A percentile compares a stretch with the other conserved stretches of the same genome.
Conservation (phyloP, 2,888 invertebrate species). For the Entomobrya proxima region DNA sequence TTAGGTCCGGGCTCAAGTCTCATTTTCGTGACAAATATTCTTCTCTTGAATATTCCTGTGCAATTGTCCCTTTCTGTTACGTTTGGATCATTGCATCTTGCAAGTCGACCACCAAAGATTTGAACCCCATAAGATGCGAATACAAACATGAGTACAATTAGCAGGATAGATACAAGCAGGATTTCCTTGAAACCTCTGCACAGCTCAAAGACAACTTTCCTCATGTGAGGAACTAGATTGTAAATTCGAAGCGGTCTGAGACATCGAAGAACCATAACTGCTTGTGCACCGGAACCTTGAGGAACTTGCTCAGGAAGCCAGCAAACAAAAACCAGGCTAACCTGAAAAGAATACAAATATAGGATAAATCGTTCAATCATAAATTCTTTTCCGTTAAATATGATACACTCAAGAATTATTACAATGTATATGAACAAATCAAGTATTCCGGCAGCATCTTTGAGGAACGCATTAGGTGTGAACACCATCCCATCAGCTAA, state of each 20-base stretch:
- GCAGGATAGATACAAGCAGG: conserved; percentile 94
- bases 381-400: too few species aligned
- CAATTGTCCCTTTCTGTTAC: conserved; percentile 90
- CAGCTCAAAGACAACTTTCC: conserved; percentile 98
- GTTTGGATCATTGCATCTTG: conserved; percentile 96
- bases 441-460: conserved; percentile 96
- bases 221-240: conserved; percentile 98
- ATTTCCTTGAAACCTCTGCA: conserved; percentile 99
- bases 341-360: conserved; percentile 81
- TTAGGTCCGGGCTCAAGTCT: conserved; percentile 89
- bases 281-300: conserved; percentile 94
- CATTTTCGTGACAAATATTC: conserved; percentile 99
- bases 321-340: conserved; percentile 94
- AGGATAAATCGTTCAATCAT: too few species aligned
- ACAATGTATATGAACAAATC: conserved; percentile 99
- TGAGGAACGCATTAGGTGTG: conserved; percentile 98
- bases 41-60: conserved; percentile 95
- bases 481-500: conserved; percentile 98
- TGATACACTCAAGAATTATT: conserved; percentile 55
- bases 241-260: conserved; percentile 97
- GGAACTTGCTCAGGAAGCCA: conserved; percentile 97
- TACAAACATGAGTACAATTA: conserved; percentile 98
- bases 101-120: conserved; percentile 95
- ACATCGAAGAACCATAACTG: conserved; percentile 97
- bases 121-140: conserved; percentile 99